Evolutionary conservation across 2,113 vertebrate species (phyloP).

Genomic region (Pandion haliaetus): DNA sequence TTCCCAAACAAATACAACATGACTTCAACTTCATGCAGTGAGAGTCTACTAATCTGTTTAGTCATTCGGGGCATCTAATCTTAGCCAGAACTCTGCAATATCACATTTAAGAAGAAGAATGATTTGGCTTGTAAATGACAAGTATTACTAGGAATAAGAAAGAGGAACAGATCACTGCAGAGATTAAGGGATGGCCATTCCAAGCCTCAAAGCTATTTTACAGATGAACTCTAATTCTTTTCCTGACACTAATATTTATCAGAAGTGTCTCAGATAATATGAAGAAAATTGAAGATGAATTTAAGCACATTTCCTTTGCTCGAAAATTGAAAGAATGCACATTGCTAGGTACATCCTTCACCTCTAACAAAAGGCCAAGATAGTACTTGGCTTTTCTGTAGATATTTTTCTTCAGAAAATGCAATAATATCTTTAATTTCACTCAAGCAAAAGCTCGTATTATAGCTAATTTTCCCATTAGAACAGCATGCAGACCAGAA

Average conservation of each 20-base stretch:
- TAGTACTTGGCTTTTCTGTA: background rate
- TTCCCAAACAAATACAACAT: background rate
- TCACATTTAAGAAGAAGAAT: background rate
- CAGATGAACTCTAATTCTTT: background rate
- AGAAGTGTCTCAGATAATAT: background rate
- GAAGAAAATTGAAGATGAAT: background rate
- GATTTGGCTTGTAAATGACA: background rate
- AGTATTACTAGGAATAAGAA: background rate
- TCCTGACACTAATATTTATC: background rate
- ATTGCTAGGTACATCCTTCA: background rate
- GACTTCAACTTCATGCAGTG: background rate
- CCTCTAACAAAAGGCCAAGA: background rate
- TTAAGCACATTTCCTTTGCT: background rate
- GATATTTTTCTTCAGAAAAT: background rate
- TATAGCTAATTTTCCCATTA: background rate
- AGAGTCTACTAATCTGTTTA: background rate
- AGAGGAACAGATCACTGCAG: background rate
- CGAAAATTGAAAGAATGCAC: background rate
- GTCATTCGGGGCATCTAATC: background rate
- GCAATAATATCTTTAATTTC: conserved; percentile 10
- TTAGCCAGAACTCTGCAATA: background rate
- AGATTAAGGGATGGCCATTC: background rate
- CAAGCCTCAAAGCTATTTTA: background rate
- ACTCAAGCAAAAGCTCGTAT: background rate
- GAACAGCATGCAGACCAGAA: background rate